Base-by-base conservation (phyloP, 2,888 invertebrate genomes). In the Caenorhabditis becei region DNA sequence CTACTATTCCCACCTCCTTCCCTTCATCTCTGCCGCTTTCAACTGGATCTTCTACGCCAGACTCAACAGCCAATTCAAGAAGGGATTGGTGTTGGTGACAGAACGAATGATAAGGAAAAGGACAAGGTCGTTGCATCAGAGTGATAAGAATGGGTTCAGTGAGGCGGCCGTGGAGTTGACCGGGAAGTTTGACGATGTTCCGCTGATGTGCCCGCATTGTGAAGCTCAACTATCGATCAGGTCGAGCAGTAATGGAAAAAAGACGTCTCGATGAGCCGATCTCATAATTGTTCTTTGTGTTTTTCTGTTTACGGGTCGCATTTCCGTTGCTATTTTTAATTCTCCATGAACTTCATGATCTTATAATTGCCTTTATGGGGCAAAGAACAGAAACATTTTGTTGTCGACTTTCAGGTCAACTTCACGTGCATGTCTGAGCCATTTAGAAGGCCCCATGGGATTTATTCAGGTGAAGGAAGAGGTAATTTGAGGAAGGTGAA, bases 21-120 rank as follows among this genome's bases (percentile, higher is more conserved):
- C 88, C 26, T 87, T 82, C 69, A 71, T 88, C 18, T 80, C 86
- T 1, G 83, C 86, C 3, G 74, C 84, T 8, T 84, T 86, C 59
- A 88, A 88, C 62, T 88, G 88, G 88, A 83, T 87, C 26, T 85
- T 88, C 71, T 88, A 88, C 61, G 88, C 88, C 8, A 80, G 84
- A 32, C 78, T 88, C 28, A 88, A 88, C 62, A 84, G 83, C 58
- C 88, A 88, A 79, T 87, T 88, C 83, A 86, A 86, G 62, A 87
- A 87, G 47, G 87, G 87, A 80, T 75, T 87, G 23, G 83, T 86
- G 1, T 49, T 87, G 20, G 87, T 87, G 1, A 85, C 86, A 0
- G 87, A 87, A 61, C 56, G 87, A 37, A 83, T 86, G 84, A 83
- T 85, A 16, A 66, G 87, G 32, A 87, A 87, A 65, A 65, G 85